Evolutionary conservation across 2,113 vertebrate species (phyloP).

Genomic region (Bolborhynchus lineola): DNA sequence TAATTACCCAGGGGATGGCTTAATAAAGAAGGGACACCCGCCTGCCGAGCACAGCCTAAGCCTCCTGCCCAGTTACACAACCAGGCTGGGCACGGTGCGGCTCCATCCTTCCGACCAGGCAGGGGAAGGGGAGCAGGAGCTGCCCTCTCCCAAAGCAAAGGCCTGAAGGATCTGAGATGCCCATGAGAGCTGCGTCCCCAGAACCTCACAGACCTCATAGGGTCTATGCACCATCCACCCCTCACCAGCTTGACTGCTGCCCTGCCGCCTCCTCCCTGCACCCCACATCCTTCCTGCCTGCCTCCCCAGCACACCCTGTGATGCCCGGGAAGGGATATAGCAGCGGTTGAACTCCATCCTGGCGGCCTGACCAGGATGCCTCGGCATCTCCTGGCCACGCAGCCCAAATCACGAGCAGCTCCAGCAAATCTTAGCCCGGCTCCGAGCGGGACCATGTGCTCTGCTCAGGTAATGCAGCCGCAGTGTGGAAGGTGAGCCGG

Average conservation of each 20-base stretch:
- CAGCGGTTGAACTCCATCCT: neutral
- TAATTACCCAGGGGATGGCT: slow-evolving; percentile 31
- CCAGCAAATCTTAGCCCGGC: slow-evolving; percentile 12
- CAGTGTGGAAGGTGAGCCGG: neutral
- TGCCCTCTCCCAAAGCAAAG: neutral
- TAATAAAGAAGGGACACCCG: slow-evolving; percentile 41
- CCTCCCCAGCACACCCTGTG: neutral
- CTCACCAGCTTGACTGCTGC: neutral
- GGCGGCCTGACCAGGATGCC: rapidly evolving
- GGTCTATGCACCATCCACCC: too few species aligned
- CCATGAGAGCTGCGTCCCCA: neutral
- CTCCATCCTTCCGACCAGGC: neutral
- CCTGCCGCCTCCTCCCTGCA: neutral
- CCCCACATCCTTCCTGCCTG: neutral
- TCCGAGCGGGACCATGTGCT: neutral
- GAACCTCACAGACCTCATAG: neutral
- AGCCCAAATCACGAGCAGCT: neutral
- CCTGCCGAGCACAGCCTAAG: slow-evolving; percentile 18
- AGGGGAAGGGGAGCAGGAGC: neutral
- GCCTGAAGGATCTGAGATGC: neutral
- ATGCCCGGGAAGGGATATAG: neutral
- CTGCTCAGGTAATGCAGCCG: neutral
- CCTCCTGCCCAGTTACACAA: slow-evolving; percentile 4
- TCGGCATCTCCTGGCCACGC: rapidly evolving
- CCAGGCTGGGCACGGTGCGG: rapidly evolving